Conservation (phyloP, 2,888 invertebrate species). For the Pardosa pseudoannulata region DNA sequence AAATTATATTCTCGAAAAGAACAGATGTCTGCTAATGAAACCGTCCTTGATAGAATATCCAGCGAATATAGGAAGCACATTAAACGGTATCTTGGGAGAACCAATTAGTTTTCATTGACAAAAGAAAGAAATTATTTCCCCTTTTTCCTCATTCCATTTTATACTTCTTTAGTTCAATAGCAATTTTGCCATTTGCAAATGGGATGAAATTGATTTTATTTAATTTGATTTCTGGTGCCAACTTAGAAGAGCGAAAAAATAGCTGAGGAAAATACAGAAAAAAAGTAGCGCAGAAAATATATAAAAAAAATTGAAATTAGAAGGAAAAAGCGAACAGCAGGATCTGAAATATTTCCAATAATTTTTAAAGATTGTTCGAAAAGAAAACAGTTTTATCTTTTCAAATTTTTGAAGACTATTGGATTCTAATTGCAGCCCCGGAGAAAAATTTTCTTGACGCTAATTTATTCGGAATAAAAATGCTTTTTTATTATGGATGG, state of each 20-base stretch:
- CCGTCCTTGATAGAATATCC: background rate
- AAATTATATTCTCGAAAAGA: too few species aligned
- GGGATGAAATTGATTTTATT: background rate
- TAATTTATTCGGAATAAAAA: background rate
- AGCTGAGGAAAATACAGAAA: background rate
- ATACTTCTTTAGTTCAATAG: background rate
- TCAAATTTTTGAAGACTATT: background rate
- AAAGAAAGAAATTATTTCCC: background rate
- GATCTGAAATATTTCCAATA: background rate
- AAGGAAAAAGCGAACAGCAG: background rate
- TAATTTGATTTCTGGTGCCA: slow-evolving; percentile 14
- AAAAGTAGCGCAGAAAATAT: too few species aligned
- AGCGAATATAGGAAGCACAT: background rate
- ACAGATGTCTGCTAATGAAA: background rate
- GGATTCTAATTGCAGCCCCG: background rate
- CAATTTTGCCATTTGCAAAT: background rate
- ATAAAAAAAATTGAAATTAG: too few species aligned
- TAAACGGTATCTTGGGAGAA: background rate
- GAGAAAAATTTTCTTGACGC: background rate
- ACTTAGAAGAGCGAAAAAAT: background rate
- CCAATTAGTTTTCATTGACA: slow-evolving; percentile 15
- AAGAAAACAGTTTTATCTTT: background rate
- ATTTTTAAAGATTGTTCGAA: background rate
- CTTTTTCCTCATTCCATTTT: background rate
- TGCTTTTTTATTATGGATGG: too few species aligned